Base-by-base conservation (phyloP, 2,113 vertebrate species). In the Podocnemis expansa region DNA sequence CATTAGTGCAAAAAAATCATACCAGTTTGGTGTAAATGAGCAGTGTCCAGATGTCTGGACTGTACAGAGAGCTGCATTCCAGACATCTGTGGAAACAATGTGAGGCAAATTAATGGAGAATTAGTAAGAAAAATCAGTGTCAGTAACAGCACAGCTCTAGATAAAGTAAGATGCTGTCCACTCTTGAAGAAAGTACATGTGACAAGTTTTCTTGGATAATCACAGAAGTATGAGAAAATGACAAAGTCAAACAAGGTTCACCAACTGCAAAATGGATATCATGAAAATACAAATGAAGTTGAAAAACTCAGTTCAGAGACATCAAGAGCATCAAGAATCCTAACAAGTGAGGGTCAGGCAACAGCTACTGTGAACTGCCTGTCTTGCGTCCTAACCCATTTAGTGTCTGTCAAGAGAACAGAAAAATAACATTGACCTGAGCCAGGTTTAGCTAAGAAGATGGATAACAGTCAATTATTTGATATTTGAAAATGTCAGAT, bases 11-110 rank as follows among this genome's bases (percentile, higher is more conserved):
- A 78, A 63, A 87, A 54, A 63, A 51, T 11, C 25, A 58, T 0
- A 54, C 47, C 85, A 63, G 38, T 0, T 0, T 38, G 85, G 88
- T 60, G 47, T 54, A 87, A 81, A 70, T 70, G 41, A 89, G 58
- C 38, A 51, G 75, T 5, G 63, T 47, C 47, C 41, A 82, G 16
- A 92, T 84, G 90, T 84, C 82, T 84, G 67, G 82, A 34, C 73
- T 79, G 45, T 84, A 79, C 86, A 93, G 78, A 93, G 45, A 93
- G 52, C 78, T 52, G 91, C 73, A 45, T 78, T 84, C 56, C 75
- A 75, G 0, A 11, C 63, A 83, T 14, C 49, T 41, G 79, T 51
- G 43, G 75, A 78, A 85, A 55, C 45, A 25, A 90, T 41, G 63
- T 54, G 75, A 92, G 82, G 82, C 86, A 10, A 21, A 86, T 56